Base-by-base conservation (phyloP, 2,113 vertebrate genomes). In the Jaculus jaculus region DNA sequence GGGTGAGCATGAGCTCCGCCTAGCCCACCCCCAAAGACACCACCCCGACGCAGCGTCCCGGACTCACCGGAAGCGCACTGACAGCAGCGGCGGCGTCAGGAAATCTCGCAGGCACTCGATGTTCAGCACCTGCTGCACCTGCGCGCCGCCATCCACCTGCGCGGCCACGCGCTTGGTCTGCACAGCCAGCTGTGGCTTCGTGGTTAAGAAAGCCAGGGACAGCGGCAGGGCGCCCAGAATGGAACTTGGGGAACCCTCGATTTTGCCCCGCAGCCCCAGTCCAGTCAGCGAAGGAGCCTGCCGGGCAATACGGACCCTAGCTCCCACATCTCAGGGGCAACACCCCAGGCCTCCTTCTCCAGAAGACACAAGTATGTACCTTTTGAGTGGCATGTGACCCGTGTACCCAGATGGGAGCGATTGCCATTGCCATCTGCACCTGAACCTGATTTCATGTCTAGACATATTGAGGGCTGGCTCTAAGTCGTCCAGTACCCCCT, bases 51-150 rank as follows among this genome's bases (percentile, higher is more conserved):
- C 2, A 0, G 6, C 32, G 1, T 2, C 0, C 0, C 61, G 2
- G 0, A 68, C 95, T 96, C 87, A 99, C 99, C 99, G 98, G 98
- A 99, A 99, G 96, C 99, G 99, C 93, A 99, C 99, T 15, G 99
- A 99, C 92, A 99, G 98, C 82, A 99, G 98, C 0, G 99, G 99
- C 0, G 99, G 98, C 0, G 98, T 98, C 30, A 97, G 96, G 94
- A 99, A 99, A 97, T 99, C 99, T 0, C 98, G 96, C 94, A 99
- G 94, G 96, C 99, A 99, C 97, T 99, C 99, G 0, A 99, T 99
- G 96, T 99, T 99, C 91, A 99, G 98, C 78, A 99, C 99, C 97
- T 99, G 99, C 96, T 99, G 99, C 84, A 99, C 99, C 97, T 99
- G 99, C 2, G 99, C 99, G 6, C 99, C 99, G 0, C 99, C 99